Percentiles rank a stretch among this genome's conserved stretches.
Evolutionary conservation across 2,888 invertebrate species (phyloP).

Genomic region (Epistrophe grossulariae): DNA sequence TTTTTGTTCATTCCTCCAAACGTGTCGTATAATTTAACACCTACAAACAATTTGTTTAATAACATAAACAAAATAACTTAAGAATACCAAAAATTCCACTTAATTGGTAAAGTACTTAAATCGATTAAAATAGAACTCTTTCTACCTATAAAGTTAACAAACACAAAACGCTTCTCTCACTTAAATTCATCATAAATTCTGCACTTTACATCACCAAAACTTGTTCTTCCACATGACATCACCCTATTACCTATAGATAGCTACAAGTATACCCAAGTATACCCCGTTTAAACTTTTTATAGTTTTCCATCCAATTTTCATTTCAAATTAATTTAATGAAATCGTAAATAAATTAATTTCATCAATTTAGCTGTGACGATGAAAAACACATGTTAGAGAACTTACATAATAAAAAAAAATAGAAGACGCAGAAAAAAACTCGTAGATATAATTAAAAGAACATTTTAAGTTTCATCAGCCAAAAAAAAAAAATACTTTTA

Average conservation of each 20-base stretch:
- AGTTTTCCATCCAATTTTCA: conserved; percentile 61
- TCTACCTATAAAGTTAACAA: not conserved
- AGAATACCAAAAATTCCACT: not conserved
- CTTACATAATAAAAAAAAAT: not conserved
- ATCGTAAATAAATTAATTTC: conserved; percentile 74
- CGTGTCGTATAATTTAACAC: no score
- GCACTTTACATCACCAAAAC: not conserved
- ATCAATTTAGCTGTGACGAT: conserved; percentile 47
- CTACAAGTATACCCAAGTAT: not conserved
- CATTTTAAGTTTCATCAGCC: conserved; percentile 29
- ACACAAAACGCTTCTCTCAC: not conserved
- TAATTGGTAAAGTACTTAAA: not conserved
- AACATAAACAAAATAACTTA: no score
- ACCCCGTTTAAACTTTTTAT: not conserved
- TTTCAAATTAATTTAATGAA: conserved; percentile 71
- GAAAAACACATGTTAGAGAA: conserved; percentile 57
- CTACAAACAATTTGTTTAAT: no score
- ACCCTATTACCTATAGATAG: not conserved
- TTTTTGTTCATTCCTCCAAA: no score
- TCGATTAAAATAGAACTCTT: not conserved
- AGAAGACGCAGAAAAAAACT: not conserved
- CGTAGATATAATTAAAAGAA: conserved; percentile 26
- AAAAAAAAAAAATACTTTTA: not conserved
- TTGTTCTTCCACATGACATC: not conserved
- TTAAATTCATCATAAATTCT: not conserved